A percentile compares a stretch with the other conserved stretches of the same genome.
Conservation (phyloP, 1,140 invertebrate species). For the Nasonia vitripennis region DNA sequence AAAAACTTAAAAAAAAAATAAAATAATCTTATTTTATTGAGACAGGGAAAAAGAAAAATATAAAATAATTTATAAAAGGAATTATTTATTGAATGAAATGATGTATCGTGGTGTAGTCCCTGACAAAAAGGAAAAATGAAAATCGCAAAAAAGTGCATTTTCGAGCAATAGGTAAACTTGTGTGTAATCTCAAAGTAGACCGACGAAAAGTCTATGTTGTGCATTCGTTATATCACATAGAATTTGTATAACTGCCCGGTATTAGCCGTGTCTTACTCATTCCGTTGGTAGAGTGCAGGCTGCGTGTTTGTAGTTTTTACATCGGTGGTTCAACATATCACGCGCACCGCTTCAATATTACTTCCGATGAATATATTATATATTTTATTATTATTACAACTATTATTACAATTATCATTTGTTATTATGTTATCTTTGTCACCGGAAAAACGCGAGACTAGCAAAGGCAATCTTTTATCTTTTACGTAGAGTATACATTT, state of each 20-base stretch:
- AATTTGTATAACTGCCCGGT: conserved; percentile 35
- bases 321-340: conserved; percentile 47
- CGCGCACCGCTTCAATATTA: conserved; percentile 31
- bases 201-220: background rate
- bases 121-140: background rate
- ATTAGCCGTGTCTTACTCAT: conserved; percentile 35
- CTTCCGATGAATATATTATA: conserved; percentile 27
- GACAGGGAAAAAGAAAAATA: background rate
- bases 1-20: background rate
- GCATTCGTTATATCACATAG: conserved; percentile 23
- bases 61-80: conserved; percentile 28
- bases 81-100: conserved; percentile 28
- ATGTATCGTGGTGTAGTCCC: background rate
- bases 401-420: conserved; percentile 33
- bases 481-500: background rate
- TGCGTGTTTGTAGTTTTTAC: conserved; percentile 41
- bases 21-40: conserved; percentile 15
- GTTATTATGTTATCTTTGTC: conserved; percentile 17
- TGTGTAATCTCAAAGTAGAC: conserved; percentile 25
- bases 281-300: conserved; percentile 23
- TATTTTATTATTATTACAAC: conserved; percentile 19
- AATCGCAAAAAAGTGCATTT: conserved; percentile 17
- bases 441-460: background rate
- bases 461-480: conserved; percentile 25
- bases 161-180: conserved; percentile 16